Evolutionary conservation across 2,888 invertebrate species (phyloP), one percentile per base, ranked within the genome.

Genomic region (Drepanosiphum platanoidis): DNA sequence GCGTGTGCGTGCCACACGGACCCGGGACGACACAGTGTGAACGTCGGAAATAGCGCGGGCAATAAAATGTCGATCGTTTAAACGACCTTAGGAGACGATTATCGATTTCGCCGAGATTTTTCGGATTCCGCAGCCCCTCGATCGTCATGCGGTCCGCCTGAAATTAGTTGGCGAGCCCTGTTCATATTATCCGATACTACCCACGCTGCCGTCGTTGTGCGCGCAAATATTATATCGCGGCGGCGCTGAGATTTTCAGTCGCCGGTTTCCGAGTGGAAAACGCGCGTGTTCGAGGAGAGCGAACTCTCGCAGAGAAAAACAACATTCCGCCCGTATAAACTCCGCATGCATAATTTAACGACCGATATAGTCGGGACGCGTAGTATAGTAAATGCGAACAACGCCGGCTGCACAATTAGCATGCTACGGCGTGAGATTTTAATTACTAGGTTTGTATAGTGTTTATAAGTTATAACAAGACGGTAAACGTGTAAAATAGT

Each of bases 351-450:
- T 75, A 58, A 75, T 75, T 58, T 58, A 75, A 75, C 52, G 52
- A 58, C 75, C 34, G 8, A 58, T 74, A 75, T 36, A 32, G 58
- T 58, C 34, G 36, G 34, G 52, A 46, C 46, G 46, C 18, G 42
- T 9, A n/a, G n/a, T n/a, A n/a, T n/a, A 18, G 15, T 18, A 46
- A n/a, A 58, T 75, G 32, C 75, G 75, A 75, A 75, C 52, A n/a
- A n/a, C n/a, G 46, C 30, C 34, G 34, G 32, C 30, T n/a, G 58
- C 34, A 58, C 34, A 36, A 58, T 58, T 75, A 58, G 58, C n/a
- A 75, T 75, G 58, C 58, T n/a, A 75, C 58, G 75, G 58, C 75
- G 75, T 75, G 58, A 75, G 34, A 75, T 58, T 75, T 75, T 75
- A 75, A 75, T 75, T 75, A 58, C 58, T n/a, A n/a, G 75, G 58